Evolutionary conservation across 2,888 invertebrate genomes (phyloP), one percentile per base, ranked within the genome.

Genomic region (Trachelus tabidus): DNA sequence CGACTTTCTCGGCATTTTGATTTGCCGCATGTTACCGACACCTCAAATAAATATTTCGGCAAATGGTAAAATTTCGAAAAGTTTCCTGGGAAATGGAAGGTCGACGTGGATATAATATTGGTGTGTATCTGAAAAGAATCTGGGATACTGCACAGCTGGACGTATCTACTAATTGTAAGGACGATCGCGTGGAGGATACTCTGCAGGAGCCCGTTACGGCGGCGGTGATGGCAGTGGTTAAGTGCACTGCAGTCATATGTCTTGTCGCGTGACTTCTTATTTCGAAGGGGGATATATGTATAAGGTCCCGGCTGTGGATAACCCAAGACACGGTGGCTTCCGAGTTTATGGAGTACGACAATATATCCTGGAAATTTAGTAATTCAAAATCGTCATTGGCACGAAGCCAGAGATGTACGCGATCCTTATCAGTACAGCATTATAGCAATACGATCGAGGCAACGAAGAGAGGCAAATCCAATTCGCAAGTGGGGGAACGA

Each of bases 81-180:
- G 6, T 15, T 40, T 40, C 1, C 40, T 40, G 15, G 40, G 4
- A 40, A 40, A 40, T 15, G 40, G 6, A 40, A 15, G 15, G 15
- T 15, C 15, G 40, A 6, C 40, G 6, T 40, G 40, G 11, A 33
- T 33, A 2, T 30, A 33, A 9, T 1, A 30, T 69, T 2, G 12
- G 69, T 69, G 11, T 30, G 11, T 78, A 78, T 71, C 77, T 35
- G 79, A 73, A 33, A 37, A 79, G 76, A 80, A 79, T 81, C 71
- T 71, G 71, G 77, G 77, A 69, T 77, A 40, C 75, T 69, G 68
- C 73, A 6, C 15, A 74, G 75, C 69, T 73, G 77, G 80, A 83
- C 80, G 81, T 78, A 82, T 84, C 84, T 81, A 85, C 84, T 85
- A 85, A 85, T 86, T 83, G 83, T 80, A 82, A 78, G 84, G 86